Evolutionary conservation across 2,113 vertebrate species (phyloP), one percentile per base, ranked within the genome.

Genomic region (Beaufortia kweichowensis): DNA sequence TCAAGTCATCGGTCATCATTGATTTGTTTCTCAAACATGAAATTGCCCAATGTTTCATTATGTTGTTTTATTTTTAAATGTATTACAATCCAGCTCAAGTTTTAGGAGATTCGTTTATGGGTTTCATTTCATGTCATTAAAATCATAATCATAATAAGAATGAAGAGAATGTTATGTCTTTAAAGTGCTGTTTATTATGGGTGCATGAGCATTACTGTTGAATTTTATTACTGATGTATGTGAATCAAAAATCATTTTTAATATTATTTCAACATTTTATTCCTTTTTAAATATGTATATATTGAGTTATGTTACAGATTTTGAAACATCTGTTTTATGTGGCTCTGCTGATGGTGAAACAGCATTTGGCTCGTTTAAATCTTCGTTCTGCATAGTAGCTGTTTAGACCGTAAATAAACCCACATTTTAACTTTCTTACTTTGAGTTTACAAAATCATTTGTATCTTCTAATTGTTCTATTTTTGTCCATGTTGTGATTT

Each of bases 201-300:
- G 68, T 69, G 46, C 48, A 69, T 55, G 28, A 12, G 24, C 56
- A 57, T 55, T 71, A 43, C 53, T 59, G 53, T 41, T 59, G 3
- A 69, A 29, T 23, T 33, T 28, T 9, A 55, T 69, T 21, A 33
- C 19, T 8, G 19, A 23, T 33, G 53, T 33, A 55, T 55, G 66
- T 55, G 48, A 69, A 69, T n/a, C n/a, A n/a, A n/a, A n/a, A n/a
- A n/a, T n/a, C n/a, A n/a, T n/a, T n/a, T n/a, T n/a, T n/a, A 26
- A 55, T 55, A 55, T 69, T 2, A 24, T 68, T 53, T n/a, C 48
- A 21, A 21, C 48, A 53, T 21, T 68, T 50, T 10, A 31, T 4
- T 21, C 26, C 10, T 11, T 68, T 57, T 71, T 41, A 41, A 41
- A 59, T 41, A 19, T 59, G 53, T 71, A 59, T 71, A 41, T 71